Percentiles rank a stretch among this genome's conserved stretches.
Conservation (phyloP, 2,113 vertebrate species). For the Labeo catla region DNA sequence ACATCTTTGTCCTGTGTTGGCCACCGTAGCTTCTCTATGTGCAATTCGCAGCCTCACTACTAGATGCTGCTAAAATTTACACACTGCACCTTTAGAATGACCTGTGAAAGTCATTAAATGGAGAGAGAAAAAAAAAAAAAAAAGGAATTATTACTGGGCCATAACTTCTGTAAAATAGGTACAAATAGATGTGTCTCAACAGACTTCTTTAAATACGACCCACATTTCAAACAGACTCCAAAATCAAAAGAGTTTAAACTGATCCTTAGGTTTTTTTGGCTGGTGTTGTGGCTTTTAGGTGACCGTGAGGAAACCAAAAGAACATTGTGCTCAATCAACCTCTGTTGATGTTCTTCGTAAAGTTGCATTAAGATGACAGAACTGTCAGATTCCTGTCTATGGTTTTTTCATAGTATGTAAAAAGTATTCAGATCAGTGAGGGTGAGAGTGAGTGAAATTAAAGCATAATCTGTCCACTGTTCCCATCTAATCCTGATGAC, state of each 20-base stretch:
- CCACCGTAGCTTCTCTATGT: too few species aligned
- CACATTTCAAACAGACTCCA: neutral
- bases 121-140: too few species aligned
- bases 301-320: neutral
- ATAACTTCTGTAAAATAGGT: neutral
- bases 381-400: neutral
- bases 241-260: neutral
- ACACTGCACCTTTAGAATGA: too few species aligned
- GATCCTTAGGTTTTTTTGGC: neutral
- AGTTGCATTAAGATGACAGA: neutral
- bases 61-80: too few species aligned
- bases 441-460: neutral
- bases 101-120: too few species aligned
- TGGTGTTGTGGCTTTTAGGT: neutral
- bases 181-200: neutral
- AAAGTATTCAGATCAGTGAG: neutral
- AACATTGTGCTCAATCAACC: neutral
- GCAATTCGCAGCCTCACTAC: too few species aligned
- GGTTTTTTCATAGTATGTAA: neutral
- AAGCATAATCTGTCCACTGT: neutral
- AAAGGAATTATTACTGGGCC: neutral
- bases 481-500: neutral
- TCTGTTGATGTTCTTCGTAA: neutral
- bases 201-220: neutral
- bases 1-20: too few species aligned